phyloP scores from a whole-genome alignment of 2,888 invertebrate genomes.

The Drosophila silvestris region DNA sequence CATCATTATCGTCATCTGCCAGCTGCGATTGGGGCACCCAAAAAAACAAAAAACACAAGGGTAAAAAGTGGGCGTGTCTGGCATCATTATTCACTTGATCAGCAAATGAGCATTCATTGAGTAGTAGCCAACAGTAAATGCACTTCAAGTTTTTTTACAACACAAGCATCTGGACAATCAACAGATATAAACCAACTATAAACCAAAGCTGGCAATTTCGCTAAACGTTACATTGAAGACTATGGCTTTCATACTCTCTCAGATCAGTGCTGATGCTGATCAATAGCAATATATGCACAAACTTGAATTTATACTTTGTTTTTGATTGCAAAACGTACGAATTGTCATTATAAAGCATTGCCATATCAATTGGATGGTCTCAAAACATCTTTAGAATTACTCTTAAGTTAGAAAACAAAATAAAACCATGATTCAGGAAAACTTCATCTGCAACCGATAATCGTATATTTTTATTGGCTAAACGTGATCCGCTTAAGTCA shows the following conservation, averaged over 20 bases:
- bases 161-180: not conserved
- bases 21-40: constrained; percentile 52
- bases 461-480: not conserved
- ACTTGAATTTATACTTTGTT: not conserved
- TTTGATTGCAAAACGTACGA: not conserved
- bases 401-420: no score
- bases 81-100: constrained; percentile 56
- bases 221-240: not conserved
- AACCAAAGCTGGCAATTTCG: not conserved
- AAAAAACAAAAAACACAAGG: not conserved
- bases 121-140: not conserved
- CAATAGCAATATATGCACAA: not conserved
- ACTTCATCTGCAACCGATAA: not conserved
- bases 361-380: not conserved
- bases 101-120: constrained; percentile 35
- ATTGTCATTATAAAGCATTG: not conserved
- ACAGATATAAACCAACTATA: not conserved
- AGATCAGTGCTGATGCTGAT: not conserved
- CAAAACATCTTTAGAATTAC: not conserved
- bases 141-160: not conserved
- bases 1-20: constrained; percentile 27
- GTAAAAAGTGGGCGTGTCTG: constrained; percentile 50
- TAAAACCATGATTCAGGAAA: not conserved
- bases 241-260: not conserved
- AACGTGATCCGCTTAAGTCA: not conserved